These are phyloP conservation scores for Octodon degus DNA, from an alignment of 2,113 vertebrate species.

Conservation along the genomic window DNA sequence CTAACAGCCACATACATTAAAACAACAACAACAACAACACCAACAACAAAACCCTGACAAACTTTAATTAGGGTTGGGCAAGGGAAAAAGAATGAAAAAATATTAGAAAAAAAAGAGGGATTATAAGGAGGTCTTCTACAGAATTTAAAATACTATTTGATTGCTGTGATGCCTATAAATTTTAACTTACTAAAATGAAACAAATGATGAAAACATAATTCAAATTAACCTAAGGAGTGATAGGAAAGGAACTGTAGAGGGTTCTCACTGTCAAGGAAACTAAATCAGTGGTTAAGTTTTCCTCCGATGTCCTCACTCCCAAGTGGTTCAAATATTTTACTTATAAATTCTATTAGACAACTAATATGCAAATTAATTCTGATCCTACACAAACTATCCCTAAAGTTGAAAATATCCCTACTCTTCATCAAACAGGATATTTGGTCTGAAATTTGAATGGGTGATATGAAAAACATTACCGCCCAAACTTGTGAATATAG, in stretches of 20 bases:
- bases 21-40: not conserved
- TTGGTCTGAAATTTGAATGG: not conserved
- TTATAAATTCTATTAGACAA: not conserved
- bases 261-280: conserved; percentile 19
- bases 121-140: not conserved
- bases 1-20: too few species aligned
- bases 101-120: not conserved
- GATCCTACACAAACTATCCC: not conserved
- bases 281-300: not conserved
- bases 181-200: not conserved
- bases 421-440: not conserved
- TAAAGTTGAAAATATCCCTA: not conserved
- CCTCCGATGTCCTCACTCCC: not conserved
- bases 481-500: not conserved
- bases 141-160: not conserved
- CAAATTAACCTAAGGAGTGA: not conserved
- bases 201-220: conserved; percentile 24
- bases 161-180: not conserved
- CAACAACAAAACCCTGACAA: not conserved
- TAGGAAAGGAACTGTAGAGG: not conserved
- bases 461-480: not conserved
- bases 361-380: not conserved
- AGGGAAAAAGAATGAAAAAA: not conserved
- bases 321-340: not conserved
- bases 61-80: not conserved